Base-by-base conservation (phyloP, 2,888 invertebrate species). In the Mythimna impura region DNA sequence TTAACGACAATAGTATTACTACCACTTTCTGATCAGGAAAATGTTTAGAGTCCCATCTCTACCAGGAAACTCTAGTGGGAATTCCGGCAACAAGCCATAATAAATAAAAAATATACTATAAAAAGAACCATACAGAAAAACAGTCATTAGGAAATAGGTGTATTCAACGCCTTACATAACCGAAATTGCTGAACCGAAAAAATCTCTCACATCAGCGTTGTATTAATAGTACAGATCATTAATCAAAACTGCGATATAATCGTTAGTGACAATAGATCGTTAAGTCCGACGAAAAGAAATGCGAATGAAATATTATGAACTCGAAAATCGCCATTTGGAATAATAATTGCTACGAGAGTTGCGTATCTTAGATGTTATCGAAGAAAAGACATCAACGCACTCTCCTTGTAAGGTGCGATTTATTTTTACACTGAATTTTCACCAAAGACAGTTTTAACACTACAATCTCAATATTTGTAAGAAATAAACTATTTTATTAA, bases 311-410 rank as follows among this genome's bases (percentile, higher is more conserved):
- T 61, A 80, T 70, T 61, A 80, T 70, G 68, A 60, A 66, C 63
- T 81, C 55, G 61, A 74, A 55, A 77, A 58, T 65, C 30, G 62
- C 36, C 57, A 63, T 66, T 80, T 77, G 62, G 40, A 62, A 64
- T 79, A 73, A 65, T 69, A 43, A 43, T 57, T 66, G 73, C 72
- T 63, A 69, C 52, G 71, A 40, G 14, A 22, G n/a, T 57, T 30
- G 62, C 67, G 54, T 67, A 67, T 75, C 74, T 66, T 12, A 75
- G 76, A 86, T 84, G 57, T 84, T 83, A 77, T 83, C 86, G 71
- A 65, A 82, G 66, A 83, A 86, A 82, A 86, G 86, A 86, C 86
- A 86, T 86, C 85, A 86, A 86, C 86, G 86, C 81, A 83, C 62
- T 73, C 74, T 14, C 71, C 2, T n/a, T 40, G 8, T n/a, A 12